Percentiles rank a stretch among this genome's conserved stretches.
Evolutionary conservation across 2,888 invertebrate species (phyloP).

Genomic region (Ctenicera cuprea): DNA sequence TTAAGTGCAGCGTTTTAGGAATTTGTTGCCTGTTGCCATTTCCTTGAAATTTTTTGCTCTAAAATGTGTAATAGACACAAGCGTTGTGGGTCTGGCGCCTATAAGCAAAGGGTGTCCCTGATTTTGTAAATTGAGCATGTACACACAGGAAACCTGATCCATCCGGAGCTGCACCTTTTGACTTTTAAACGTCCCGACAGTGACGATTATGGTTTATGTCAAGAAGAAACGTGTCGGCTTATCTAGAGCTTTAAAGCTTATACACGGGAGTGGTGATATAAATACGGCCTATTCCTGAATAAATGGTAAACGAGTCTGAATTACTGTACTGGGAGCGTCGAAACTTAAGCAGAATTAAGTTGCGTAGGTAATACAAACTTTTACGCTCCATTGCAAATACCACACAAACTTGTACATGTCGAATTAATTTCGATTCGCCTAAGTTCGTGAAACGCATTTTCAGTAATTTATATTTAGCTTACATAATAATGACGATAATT

Average conservation of each 20-base stretch:
- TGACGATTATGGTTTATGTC: conserved; percentile 22
- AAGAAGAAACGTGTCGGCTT: background rate
- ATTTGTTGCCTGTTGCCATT: background rate
- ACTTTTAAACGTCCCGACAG: conserved; percentile 25
- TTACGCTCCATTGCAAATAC: too few species aligned
- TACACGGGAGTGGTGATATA: background rate
- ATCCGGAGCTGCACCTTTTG: conserved; percentile 28
- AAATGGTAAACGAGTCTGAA: too few species aligned
- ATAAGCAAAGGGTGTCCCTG: conserved; percentile 43
- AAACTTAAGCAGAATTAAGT: too few species aligned
- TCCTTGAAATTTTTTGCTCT: background rate
- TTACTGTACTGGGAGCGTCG: too few species aligned
- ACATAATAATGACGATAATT: too few species aligned
- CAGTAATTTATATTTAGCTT: too few species aligned
- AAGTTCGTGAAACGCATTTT: too few species aligned
- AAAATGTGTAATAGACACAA: conserved; percentile 7
- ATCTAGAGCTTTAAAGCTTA: conserved; percentile 7
- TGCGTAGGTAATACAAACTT: too few species aligned
- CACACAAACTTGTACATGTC: too few species aligned
- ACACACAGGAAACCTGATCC: conserved; percentile 45
- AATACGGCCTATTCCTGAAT: background rate
- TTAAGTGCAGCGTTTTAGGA: background rate
- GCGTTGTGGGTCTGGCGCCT: conserved; percentile 50
- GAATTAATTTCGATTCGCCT: too few species aligned
- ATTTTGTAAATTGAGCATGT: conserved; percentile 49